Evolutionary conservation across 2,113 vertebrate genomes (phyloP).

Genomic region (Melanostigma gelatinosum): DNA sequence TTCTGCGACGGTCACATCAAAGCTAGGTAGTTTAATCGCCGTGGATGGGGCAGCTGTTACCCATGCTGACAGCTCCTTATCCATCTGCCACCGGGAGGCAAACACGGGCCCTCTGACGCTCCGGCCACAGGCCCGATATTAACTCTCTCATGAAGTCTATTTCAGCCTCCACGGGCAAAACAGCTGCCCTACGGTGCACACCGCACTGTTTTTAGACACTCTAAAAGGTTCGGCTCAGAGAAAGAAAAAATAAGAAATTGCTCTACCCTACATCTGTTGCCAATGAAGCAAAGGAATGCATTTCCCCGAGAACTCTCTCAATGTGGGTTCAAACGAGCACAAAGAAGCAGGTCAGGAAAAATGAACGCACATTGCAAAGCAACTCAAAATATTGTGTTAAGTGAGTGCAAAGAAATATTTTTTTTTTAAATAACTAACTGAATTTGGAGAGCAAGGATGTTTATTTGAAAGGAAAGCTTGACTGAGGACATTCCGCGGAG

Average conservation of each 20-base stretch:
- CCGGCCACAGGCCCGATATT: constrained; percentile 69
- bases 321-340: constrained; percentile 63
- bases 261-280: constrained; percentile 82
- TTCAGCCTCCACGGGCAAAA: constrained; percentile 77
- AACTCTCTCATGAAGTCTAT: constrained; percentile 78
- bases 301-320: constrained; percentile 64
- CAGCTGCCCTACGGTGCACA: constrained; percentile 76
- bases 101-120: constrained; percentile 60
- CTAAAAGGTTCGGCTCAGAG: constrained; percentile 72
- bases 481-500: constrained; percentile 43
- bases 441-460: neutral
- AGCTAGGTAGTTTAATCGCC: constrained; percentile 55
- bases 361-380: constrained; percentile 15
- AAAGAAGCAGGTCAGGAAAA: constrained; percentile 54
- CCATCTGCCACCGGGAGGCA: constrained; percentile 66
- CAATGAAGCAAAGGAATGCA: constrained; percentile 84
- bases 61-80: constrained; percentile 77
- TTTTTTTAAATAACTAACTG: neutral
- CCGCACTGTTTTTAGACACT: constrained; percentile 75
- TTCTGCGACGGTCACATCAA: constrained; percentile 40
- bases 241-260: constrained; percentile 43
- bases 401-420: neutral
- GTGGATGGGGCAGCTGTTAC: constrained; percentile 70
- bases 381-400: constrained; percentile 18
- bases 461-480: constrained; percentile 6